Evolutionary conservation across 2,113 vertebrate genomes (phyloP), one percentile per base, ranked within the genome.

Genomic region (Amia ocellicauda): DNA sequence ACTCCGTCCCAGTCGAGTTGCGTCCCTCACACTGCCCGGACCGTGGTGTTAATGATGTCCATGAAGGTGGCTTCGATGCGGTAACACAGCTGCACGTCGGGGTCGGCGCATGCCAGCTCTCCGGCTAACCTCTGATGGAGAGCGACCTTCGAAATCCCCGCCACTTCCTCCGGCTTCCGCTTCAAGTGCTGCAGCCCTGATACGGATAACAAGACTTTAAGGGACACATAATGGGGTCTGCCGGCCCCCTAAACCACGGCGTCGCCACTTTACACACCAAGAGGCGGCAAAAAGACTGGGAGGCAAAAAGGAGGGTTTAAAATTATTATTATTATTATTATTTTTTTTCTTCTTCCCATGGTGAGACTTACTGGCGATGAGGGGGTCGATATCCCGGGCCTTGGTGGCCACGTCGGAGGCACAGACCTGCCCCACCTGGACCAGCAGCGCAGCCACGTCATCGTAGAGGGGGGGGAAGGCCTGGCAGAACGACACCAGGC

Each of bases 401-500:
- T 96, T 94, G 0, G 96, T 95, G 69, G 96, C 92, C 20, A 96
- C 96, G 29, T 97, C 95, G 1, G 97, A 97, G 57, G 97, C 94
- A 82, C 95, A 98, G 17, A 98, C 96, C 66, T 99, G 97, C 16
- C 95, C 97, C 62, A 96, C 90, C 51, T 99, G 96, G 52, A 96
- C 91, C n/a, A 99, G 83, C 66, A 99, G 85, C 64, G 94, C 91
- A 72, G 95, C 92, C 36, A 97, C 91, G 27, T 99, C 97, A 27
- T 99, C 96, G 7, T 98, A 99, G 0, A 99, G 80, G 0, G 96
- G 96, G 61, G 96, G 96, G 71, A 99, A 99, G 20, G 96, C 94
- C 85, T 94, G 92, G 76, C 96, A 99, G 85, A 99, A 96, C 0
- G 93, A 90, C 68, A 96, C 94, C 88, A 99, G 77, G 75, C 96